Conservation (phyloP, 2,113 vertebrate species). For the Planiliza haematocheilus region DNA sequence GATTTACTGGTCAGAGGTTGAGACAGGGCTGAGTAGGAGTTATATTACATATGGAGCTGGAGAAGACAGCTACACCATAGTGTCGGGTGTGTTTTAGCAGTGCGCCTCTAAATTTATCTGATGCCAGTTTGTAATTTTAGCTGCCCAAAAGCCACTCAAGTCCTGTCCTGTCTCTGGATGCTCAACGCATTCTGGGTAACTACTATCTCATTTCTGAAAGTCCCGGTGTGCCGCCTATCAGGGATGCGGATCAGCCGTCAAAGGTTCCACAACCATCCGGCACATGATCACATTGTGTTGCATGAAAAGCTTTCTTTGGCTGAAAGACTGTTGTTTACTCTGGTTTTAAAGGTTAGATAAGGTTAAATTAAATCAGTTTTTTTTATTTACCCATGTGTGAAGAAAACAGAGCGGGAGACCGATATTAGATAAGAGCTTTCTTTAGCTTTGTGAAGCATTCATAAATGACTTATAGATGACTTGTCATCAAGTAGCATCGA, state of each 20-base stretch:
- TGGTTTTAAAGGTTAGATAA: conserved; percentile 22
- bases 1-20: conserved; percentile 35
- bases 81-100: conserved; percentile 43
- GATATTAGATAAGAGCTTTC: too few relatives aligned
- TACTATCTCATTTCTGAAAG: conserved; percentile 10
- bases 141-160: conserved; percentile 44
- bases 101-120: conserved; percentile 57
- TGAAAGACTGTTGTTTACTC: neutral
- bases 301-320: conserved; percentile 1
- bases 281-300: conserved; percentile 20
- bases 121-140: conserved; percentile 67
- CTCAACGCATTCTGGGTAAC: conserved; percentile 63
- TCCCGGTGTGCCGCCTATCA: conserved; percentile 28
- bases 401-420: too few relatives aligned
- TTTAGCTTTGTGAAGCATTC: too few relatives aligned
- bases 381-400: conserved; percentile 2
- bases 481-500: too few relatives aligned
- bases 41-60: conserved; percentile 50
- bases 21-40: conserved; percentile 11
- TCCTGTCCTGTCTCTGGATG: conserved; percentile 23
- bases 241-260: conserved; percentile 37
- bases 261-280: conserved; percentile 25
- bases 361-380: conserved; percentile 15
- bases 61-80: conserved; percentile 34
- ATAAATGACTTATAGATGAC: too few relatives aligned